These are phyloP conservation scores for Toxotes jaculatrix DNA, from an alignment of 2,113 vertebrate genomes.

Conservation along the genomic window DNA sequence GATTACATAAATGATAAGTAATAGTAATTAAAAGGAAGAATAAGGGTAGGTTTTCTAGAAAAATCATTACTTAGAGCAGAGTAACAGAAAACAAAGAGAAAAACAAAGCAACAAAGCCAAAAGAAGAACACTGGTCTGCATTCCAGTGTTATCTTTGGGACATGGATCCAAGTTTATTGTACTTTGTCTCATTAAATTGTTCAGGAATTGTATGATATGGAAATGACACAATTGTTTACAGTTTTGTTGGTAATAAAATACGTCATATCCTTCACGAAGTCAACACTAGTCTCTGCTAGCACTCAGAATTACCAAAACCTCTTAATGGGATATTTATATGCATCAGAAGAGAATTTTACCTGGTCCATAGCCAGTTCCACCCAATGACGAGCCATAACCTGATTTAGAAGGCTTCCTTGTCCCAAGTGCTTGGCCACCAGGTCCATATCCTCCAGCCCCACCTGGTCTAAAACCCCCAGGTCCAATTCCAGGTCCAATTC, in stretches of 20 bases:
- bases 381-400: conserved; percentile 66
- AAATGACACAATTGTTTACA: too few relatives aligned
- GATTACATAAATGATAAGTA: conserved; percentile 1
- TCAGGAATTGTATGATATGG: too few relatives aligned
- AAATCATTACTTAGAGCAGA: neutral
- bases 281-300: neutral
- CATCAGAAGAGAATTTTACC: conserved; percentile 53
- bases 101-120: too few relatives aligned
- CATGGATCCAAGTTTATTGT: too few relatives aligned
- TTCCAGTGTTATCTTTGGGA: too few relatives aligned
- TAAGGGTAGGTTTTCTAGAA: neutral
- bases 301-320: neutral
- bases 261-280: too few relatives aligned
- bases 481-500: conserved; percentile 43
- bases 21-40: neutral
- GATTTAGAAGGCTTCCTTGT: conserved; percentile 77
- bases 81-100: neutral
- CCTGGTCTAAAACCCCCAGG: conserved; percentile 45
- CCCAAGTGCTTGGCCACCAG: conserved; percentile 65
- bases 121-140: too few relatives aligned
- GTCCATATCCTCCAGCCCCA: conserved; percentile 60
- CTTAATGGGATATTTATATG: neutral
- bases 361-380: conserved; percentile 68
- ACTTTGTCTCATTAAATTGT: too few relatives aligned
- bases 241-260: too few relatives aligned